Base-by-base conservation (phyloP, 2,888 invertebrate species). In the Drosophila bunnanda region DNA sequence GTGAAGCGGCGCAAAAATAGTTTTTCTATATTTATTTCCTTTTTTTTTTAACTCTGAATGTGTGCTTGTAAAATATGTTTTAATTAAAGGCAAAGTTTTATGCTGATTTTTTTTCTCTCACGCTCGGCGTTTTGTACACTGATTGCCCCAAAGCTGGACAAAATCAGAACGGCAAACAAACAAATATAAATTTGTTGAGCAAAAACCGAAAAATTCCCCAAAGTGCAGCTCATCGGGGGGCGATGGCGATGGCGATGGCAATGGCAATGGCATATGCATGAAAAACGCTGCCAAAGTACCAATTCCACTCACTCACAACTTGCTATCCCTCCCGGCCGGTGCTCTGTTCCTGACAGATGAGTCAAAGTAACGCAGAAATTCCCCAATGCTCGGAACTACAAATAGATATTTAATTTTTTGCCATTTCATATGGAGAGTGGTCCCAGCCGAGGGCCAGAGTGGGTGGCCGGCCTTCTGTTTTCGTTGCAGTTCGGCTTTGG, bases 381-480 rank as follows among this genome's bases (percentile, higher is more conserved):
- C 77, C 71, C 78, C 77, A 67, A 55, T 70, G 71, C 56, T 43
- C 53, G 48, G 34, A 68, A 48, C 43, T 52, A 67, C 83, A 86
- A 86, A 86, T 83, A 79, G 81, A 83, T 81, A 83, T 86, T 81
- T 86, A 83, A 83, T 83, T 83, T 83, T 79, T 70, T 70, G 67
- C 62, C 71, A 73, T 83, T 77, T 73, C 70, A 76, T 70, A 68
- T 64, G 66, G 65, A 77, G 68, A 50, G 20, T 44, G 44, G 25
- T 59, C 78, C 77, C 78, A 44, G 32, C n/a, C 13, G 66, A 20
- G 28, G 53, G 53, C 25, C 13, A 39, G 13, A 30, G 50, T 60
- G 43, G 38, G 41, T 43, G 61, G 53, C 22, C 36, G 55, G 36
- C 28, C 32, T 48, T 22, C 22, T 34, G 60, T 28, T 34, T 34